Base-by-base conservation (phyloP, 1,140 invertebrate species). In the Delia radicum region DNA sequence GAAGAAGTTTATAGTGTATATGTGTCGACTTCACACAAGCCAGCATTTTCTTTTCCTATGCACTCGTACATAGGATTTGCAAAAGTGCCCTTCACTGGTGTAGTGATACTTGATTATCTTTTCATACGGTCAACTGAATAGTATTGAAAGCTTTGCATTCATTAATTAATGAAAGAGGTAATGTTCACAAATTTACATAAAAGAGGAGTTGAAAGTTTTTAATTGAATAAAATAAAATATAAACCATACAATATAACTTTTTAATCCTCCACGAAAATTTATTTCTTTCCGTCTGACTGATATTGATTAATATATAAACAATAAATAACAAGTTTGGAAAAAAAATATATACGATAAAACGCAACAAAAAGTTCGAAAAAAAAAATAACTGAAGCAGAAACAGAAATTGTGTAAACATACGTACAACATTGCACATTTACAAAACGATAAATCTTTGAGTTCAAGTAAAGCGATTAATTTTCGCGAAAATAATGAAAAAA, bases 371-470 rank as follows among this genome's bases (percentile, higher is more conserved):
- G 7, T 24, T 7, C 24, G n/a, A 67, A n/a, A 18, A 7, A 31
- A 31, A 67, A 67, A 67, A 67, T 67, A n/a, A 42, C n/a, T 42
- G 37, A 15, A 42, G n/a, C n/a, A 42, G n/a, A 65, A 27, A 28
- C 12, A 37, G 31, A 33, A 69, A 69, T 67, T 33, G 37, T 33
- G 24, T 69, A n/a, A 69, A 24, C 65, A 37, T 33, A 24, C 65
- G 24, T 33, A 33, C 18, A 69, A 69, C 65, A 73, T n/a, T 48
- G 46, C 33, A 73, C 37, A 73, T 73, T 73, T 73, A 73, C 37
- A 73, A 73, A 48, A n/a, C 71, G 37, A 73, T 73, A 73, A 73
- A 73, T 73, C 46, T 69, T 69, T 73, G 71, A 26, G 71, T 55
- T 73, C 71, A 73, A 46, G 71, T 46, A 73, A 29, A 48, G 29